Evolutionary conservation across 2,797 vertebrate species (phyloP).

Genomic region (Pseudochromis fuscus): DNA sequence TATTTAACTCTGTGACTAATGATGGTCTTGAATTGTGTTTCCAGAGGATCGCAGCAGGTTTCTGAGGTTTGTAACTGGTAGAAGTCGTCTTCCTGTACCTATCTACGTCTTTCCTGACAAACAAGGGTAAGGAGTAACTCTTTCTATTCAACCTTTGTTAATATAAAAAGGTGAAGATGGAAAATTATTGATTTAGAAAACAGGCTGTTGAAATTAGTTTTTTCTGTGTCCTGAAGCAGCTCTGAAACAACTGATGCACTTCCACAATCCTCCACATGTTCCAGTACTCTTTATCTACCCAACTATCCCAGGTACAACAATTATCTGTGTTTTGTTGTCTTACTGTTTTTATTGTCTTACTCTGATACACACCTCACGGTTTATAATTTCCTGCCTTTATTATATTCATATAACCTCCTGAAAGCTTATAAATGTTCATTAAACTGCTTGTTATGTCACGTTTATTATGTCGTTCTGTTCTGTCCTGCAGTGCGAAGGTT

Average conservation of each 20-base stretch:
- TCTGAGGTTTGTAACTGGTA: constrained; percentile 96
- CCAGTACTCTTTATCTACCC: constrained; percentile 96
- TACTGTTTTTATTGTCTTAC: not conserved
- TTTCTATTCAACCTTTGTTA: too few species aligned
- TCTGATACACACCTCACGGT: not conserved
- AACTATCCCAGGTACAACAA: constrained; percentile 91
- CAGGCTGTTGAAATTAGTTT: not conserved
- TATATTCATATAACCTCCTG: not conserved
- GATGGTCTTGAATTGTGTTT: constrained; percentile 44
- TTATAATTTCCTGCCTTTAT: not conserved
- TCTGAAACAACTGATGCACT: constrained; percentile 94
- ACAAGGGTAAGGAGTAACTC: constrained; percentile 90
- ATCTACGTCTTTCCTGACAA: constrained; percentile 98
- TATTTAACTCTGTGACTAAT: too few species aligned
- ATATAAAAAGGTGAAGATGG: not conserved
- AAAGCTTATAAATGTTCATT: not conserved
- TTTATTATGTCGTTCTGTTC: not conserved
- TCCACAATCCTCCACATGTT: constrained; percentile 97
- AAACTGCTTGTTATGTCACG: not conserved
- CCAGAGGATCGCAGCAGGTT: constrained; percentile 98
- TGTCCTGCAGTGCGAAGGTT: constrained; percentile 89
- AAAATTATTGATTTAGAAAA: not conserved
- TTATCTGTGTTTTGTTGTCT: not conserved
- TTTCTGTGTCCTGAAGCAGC: constrained; percentile 71
- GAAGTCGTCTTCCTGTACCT: constrained; percentile 96